Conservation (phyloP, 2,113 vertebrate species). For the Heterochromis multidens region DNA sequence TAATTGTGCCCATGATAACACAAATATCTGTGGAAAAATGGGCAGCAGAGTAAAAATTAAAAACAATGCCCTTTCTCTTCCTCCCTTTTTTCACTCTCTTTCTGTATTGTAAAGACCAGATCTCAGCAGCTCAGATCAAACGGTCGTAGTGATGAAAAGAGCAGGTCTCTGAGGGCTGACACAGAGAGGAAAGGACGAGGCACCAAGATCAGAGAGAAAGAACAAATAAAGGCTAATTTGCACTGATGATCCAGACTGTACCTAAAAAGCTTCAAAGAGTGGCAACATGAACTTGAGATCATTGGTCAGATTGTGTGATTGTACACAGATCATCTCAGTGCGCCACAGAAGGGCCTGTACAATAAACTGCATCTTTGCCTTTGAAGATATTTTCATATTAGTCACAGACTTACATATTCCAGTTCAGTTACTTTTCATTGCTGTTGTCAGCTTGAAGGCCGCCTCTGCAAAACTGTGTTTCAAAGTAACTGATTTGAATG, state of each 20-base stretch:
- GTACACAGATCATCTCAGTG: neutral
- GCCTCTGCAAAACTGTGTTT: conserved; percentile 1
- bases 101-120: conserved; percentile 24
- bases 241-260: conserved; percentile 30
- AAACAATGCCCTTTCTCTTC: conserved; percentile 10
- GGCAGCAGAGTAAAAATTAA: neutral
- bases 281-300: conserved; percentile 12
- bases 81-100: neutral
- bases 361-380: neutral
- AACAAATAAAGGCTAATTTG: conserved; percentile 54
- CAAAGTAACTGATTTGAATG: neutral
- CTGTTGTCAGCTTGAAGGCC: conserved; percentile 1
- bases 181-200: conserved; percentile 16
- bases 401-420: neutral
- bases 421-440: conserved; percentile 2
- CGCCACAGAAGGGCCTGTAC: neutral
- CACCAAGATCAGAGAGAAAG: conserved; percentile 51
- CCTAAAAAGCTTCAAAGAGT: conserved; percentile 54
- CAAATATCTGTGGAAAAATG: conserved; percentile 12
- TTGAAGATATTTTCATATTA: conserved; percentile 17
- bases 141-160: conserved; percentile 56
- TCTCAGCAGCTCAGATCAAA: conserved; percentile 55
- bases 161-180: conserved; percentile 46
- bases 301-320: conserved; percentile 19
- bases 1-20: conserved; percentile 9